Percentiles rank a stretch among this genome's conserved stretches.
phyloP scores from a whole-genome alignment of 2,113 vertebrate genomes.

The Petrocephalus zakoni region DNA sequence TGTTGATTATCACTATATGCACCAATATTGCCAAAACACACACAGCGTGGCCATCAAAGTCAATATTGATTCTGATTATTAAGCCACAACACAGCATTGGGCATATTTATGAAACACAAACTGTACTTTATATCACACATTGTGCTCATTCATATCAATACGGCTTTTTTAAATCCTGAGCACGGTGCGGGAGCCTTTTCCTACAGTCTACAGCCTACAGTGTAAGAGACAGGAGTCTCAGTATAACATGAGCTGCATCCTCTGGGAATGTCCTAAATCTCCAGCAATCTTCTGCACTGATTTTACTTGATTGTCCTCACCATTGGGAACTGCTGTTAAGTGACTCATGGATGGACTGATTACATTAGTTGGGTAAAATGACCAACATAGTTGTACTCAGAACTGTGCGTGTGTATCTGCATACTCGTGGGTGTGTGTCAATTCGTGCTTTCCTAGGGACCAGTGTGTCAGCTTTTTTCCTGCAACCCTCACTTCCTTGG shows the following conservation, averaged over 20 bases:
- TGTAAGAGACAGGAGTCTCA: neutral
- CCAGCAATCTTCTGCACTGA: neutral
- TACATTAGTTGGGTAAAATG: neutral
- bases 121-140: neutral
- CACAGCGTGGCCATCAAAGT: neutral
- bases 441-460: neutral
- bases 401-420: conserved; percentile 8
- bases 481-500: neutral
- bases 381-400: neutral
- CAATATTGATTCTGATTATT: neutral
- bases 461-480: neutral
- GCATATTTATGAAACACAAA: neutral
- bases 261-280: neutral
- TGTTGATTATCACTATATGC: neutral
- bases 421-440: neutral
- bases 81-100: neutral
- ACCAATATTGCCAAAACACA: neutral
- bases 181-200: neutral
- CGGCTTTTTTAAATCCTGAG: neutral
- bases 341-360: neutral
- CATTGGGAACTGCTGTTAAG: neutral
- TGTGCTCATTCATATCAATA: neutral
- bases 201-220: neutral
- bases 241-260: neutral
- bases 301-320: neutral